These are phyloP conservation scores for Dendrocincla fuliginosa DNA, from an alignment of 2,797 vertebrate species.

Conservation along the genomic window DNA sequence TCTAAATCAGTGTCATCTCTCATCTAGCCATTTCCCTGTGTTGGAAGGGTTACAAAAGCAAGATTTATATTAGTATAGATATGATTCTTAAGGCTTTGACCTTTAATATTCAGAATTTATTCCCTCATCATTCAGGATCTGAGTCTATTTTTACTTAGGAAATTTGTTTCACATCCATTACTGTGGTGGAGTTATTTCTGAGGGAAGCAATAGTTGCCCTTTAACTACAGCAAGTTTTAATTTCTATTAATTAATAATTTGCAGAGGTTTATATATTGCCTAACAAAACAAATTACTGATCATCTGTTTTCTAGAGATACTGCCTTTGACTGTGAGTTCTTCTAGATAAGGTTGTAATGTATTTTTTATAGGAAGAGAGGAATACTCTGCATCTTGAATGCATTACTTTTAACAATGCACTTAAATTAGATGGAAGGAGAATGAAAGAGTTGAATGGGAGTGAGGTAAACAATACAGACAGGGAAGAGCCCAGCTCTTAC, in stretches of 20 bases:
- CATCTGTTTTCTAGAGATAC: background rate
- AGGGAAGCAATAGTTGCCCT: background rate
- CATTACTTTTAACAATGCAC: background rate
- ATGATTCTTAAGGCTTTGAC: background rate
- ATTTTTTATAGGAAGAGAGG: background rate
- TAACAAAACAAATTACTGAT: background rate
- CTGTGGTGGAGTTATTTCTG: background rate
- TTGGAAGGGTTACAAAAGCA: background rate
- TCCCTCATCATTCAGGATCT: background rate
- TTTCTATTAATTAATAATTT: background rate
- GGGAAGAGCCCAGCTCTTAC: too few relatives aligned
- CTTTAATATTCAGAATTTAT: background rate
- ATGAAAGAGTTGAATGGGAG: too few relatives aligned
- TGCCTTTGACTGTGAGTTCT: background rate
- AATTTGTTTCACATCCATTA: background rate
- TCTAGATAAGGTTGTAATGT: background rate
- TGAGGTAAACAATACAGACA: too few relatives aligned
- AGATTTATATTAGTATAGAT: background rate
- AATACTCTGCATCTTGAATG: background rate
- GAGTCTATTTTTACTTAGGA: background rate
- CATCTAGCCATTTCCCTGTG: background rate
- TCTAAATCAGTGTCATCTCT: background rate
- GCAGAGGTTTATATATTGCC: background rate
- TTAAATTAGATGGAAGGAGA: too few relatives aligned
- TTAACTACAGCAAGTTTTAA: background rate